Evolutionary conservation across 2,113 vertebrate genomes (phyloP), one percentile per base, ranked within the genome.

Genomic region (Promerops cafer): DNA sequence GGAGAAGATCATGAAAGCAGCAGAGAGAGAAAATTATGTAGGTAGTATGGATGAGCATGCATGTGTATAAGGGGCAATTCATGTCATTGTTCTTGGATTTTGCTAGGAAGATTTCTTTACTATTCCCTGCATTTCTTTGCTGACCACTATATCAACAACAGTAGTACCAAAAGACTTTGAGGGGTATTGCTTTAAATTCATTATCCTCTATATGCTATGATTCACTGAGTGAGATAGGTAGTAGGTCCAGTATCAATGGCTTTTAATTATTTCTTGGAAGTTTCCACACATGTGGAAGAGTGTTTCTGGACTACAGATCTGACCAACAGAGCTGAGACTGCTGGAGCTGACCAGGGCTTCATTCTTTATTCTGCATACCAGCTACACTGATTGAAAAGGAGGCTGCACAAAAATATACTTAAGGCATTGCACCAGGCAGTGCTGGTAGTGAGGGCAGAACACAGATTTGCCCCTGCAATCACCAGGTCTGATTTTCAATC

Each of bases 41-140:
- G 20, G 9, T 30, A 33, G 22, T 2, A 5, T 31, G 28, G 15
- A 3, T 33, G 6, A 64, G 28, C 1, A 0, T 42, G 53, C 6
- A 24, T 11, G 9, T 35, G 10, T 31, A 16, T 27, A 30, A 80
- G 6, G 7, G 13, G 6, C 4, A 77, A 52, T 28, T 53, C 16
- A 65, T 0, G 2, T 61, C 24, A 39, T 23, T 7, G 13, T 71
- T 33, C 50, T 37, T 37, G 11, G 1, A 0, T 57, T 75, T 59
- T 75, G 44, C 28, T 27, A 30, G 23, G 39, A 50, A n/a, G 23
- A 45, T 39, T 74, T 53, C n/a, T 66, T 52, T 45, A 40, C 28
- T 71, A 21, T 56, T 64, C 10, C 24, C 16, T 65, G 45, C 20
- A 53, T 71, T 72, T 87, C 69, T 84, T 60, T 86, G 52, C 22